Evolutionary conservation across 2,888 invertebrate genomes (phyloP).

Genomic region (Eristalis intricaria): DNA sequence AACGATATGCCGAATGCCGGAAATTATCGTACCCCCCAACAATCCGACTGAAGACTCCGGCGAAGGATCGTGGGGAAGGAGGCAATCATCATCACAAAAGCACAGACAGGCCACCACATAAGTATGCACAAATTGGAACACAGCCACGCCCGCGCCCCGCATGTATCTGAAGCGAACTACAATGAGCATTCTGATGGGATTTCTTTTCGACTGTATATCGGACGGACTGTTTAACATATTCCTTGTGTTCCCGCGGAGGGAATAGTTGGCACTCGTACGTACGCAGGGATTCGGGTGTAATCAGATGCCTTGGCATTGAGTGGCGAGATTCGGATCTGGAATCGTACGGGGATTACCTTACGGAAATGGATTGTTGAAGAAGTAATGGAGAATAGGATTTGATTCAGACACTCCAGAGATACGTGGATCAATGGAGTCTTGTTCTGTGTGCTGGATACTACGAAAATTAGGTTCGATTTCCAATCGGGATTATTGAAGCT

Average conservation of each 20-base stretch:
- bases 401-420: constrained; percentile 9
- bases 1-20: neutral
- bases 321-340: constrained; percentile 44
- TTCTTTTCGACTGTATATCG: constrained; percentile 57
- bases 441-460: neutral
- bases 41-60: neutral
- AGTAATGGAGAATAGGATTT: constrained; percentile 46
- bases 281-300: constrained; percentile 23
- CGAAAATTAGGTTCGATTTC: neutral
- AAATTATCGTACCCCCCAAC: neutral
- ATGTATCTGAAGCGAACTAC: constrained; percentile 32
- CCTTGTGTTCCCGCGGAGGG: constrained; percentile 21
- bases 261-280: neutral
- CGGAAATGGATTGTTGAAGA: constrained; percentile 53
- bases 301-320: constrained; percentile 38
- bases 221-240: constrained; percentile 64
- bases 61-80: neutral
- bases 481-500: neutral
- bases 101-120: neutral
- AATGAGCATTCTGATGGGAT: constrained; percentile 61
- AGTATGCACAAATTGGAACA: constrained; percentile 18
- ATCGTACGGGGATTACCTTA: constrained; percentile 53
- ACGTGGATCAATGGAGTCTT: constrained; percentile 22
- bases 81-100: neutral
- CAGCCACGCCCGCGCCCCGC: neutral